Evolutionary conservation across 2,113 vertebrate species (phyloP).

Genomic region (Gasterosteus nipponicus): DNA sequence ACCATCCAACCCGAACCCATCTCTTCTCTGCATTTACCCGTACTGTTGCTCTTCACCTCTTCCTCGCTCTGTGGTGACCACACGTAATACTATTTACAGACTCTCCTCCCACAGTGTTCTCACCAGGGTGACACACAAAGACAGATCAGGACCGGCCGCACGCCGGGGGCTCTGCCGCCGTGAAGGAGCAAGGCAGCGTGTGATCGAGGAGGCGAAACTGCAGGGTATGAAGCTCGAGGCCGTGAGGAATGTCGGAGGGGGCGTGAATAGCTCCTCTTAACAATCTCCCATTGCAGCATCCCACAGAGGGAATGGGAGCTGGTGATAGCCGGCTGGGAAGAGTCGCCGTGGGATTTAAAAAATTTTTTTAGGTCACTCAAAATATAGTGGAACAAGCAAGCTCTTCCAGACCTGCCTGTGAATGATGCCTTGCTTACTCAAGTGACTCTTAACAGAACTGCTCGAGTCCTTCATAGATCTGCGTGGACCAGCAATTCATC

Average conservation of each 20-base stretch:
- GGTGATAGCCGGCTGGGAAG: conserved; percentile 34
- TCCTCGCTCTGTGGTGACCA: conserved; percentile 40
- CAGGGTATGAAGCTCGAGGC: conserved; percentile 28
- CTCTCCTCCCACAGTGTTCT: conserved; percentile 62
- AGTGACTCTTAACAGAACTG: not conserved
- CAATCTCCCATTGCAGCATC: conserved; percentile 39
- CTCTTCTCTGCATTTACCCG: conserved; percentile 47
- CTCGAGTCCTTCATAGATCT: not conserved
- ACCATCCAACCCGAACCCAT: conserved; percentile 45
- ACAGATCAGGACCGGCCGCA: conserved; percentile 50
- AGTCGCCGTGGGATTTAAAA: not conserved
- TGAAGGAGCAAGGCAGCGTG: conserved; percentile 29
- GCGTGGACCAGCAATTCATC: not conserved
- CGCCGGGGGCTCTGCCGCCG: conserved; percentile 32
- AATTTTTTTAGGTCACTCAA: conserved; percentile 8
- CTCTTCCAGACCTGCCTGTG: conserved; percentile 8
- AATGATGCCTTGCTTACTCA: not conserved
- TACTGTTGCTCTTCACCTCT: conserved; percentile 41
- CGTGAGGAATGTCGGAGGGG: conserved; percentile 44
- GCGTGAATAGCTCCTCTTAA: conserved; percentile 27
- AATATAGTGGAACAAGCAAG: not conserved
- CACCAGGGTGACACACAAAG: conserved; percentile 49
- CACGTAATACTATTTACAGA: conserved; percentile 62
- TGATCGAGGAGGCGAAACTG: conserved; percentile 42
- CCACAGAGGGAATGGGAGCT: conserved; percentile 39